A percentile compares a stretch with the other conserved stretches of the same genome.
These are phyloP conservation scores for Orthonyx spaldingii DNA, from an alignment of 2,113 vertebrate species.

Conservation along the genomic window DNA sequence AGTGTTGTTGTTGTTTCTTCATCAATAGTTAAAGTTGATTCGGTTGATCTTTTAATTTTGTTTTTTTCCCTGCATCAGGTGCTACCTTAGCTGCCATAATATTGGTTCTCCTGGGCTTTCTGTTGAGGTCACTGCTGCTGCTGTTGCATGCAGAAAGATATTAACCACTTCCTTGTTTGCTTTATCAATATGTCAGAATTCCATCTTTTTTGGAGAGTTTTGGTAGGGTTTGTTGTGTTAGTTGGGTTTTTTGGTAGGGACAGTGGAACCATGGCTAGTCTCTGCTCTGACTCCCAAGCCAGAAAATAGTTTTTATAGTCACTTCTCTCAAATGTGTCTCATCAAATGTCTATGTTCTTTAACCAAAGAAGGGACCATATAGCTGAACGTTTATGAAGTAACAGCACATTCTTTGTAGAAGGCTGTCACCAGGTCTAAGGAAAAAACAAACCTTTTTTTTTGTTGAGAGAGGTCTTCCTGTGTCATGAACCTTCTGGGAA, in stretches of 20 bases:
- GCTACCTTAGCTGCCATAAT: not conserved
- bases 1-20: not conserved
- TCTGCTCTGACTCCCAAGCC: not conserved
- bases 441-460: not conserved
- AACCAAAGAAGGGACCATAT: not conserved
- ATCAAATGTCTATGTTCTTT: not conserved
- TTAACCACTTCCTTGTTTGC: not conserved
- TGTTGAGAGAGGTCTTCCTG: not conserved
- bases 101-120: not conserved
- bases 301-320: not conserved
- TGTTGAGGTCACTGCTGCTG: not conserved
- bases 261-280: not conserved
- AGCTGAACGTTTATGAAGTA: not conserved
- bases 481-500: not conserved
- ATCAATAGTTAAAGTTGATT: not conserved
- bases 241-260: not conserved
- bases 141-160: not conserved
- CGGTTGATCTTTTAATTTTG: not conserved
- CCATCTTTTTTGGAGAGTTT: not conserved
- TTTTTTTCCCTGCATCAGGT: rapidly evolving
- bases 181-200: not conserved
- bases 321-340: not conserved
- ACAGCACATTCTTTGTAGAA: not conserved
- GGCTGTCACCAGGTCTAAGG: not conserved
- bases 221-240: not conserved